These are phyloP conservation scores for Myopa tessellatipennis DNA, from an alignment of 2,888 invertebrate species.

Conservation along the genomic window DNA sequence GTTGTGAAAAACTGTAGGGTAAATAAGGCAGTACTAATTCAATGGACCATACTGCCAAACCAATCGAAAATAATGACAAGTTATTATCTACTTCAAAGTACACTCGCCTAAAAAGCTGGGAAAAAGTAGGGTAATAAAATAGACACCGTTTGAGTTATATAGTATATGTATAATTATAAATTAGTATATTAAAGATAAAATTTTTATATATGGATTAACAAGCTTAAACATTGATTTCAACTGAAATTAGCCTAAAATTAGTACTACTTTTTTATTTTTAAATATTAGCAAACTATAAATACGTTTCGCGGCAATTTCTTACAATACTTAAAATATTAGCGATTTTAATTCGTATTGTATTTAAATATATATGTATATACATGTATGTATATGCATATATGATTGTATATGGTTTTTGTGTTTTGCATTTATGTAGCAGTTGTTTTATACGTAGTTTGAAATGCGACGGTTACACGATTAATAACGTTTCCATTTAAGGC, in stretches of 20 bases:
- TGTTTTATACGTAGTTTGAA: constrained; percentile 21
- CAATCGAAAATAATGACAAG: no score
- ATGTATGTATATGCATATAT: constrained; percentile 32
- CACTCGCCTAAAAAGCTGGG: no score
- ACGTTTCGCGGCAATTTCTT: constrained; percentile 30
- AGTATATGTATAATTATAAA: constrained; percentile 10
- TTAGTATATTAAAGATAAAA: constrained; percentile 36
- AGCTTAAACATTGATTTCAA: constrained; percentile 34
- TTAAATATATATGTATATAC: constrained; percentile 41
- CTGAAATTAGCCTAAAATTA: constrained; percentile 7
- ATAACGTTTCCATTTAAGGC: constrained; percentile 36
- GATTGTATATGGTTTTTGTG: constrained; percentile 39
- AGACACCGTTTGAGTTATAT: neutral
- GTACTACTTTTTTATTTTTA: neutral
- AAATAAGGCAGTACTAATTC: no score
- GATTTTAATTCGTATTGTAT: constrained; percentile 10
- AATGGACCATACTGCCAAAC: no score
- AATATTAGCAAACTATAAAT: constrained; percentile 34
- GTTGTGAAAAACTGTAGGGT: no score
- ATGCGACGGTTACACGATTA: constrained; percentile 35
- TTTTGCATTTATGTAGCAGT: constrained; percentile 36
- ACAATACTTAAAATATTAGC: constrained; percentile 27
- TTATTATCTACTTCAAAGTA: no score
- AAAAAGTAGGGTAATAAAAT: no score
- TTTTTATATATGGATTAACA: constrained; percentile 34